Evolutionary conservation across 2,113 vertebrate species (phyloP).

Genomic region (Mesitornis unicolor): DNA sequence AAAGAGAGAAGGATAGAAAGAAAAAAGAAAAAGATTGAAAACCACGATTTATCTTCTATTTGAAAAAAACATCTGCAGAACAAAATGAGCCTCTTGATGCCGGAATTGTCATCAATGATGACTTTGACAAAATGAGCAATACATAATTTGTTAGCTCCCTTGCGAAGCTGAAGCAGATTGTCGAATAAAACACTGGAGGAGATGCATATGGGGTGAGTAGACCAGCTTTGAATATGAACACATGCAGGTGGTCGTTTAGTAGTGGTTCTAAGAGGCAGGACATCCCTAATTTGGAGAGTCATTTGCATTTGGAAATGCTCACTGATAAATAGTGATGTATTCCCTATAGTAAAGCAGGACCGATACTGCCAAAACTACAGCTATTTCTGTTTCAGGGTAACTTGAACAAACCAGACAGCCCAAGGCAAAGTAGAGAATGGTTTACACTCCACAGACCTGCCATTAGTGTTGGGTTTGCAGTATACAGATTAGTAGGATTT

Average conservation of each 20-base stretch:
- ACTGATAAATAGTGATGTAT: constrained; percentile 67
- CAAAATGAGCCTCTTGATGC: constrained; percentile 82
- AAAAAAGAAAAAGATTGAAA: background rate
- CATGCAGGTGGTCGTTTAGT: constrained; percentile 75
- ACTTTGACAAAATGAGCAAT: constrained; percentile 84
- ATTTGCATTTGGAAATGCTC: constrained; percentile 77
- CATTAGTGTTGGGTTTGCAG: constrained; percentile 54
- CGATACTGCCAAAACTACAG: constrained; percentile 63
- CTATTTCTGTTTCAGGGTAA: constrained; percentile 72
- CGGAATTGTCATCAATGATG: constrained; percentile 84
- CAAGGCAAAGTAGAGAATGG: constrained; percentile 62
- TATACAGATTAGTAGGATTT: constrained; percentile 66
- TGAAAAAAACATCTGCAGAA: constrained; percentile 81
- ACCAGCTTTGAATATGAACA: constrained; percentile 72
- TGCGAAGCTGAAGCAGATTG: constrained; percentile 79
- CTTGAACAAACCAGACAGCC: constrained; percentile 69
- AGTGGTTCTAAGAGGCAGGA: constrained; percentile 74
- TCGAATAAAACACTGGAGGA: constrained; percentile 80
- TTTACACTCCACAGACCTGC: constrained; percentile 64
- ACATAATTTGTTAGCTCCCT: constrained; percentile 81
- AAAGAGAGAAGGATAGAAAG: too few relatives aligned
- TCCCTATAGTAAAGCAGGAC: constrained; percentile 67
- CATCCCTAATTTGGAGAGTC: constrained; percentile 77
- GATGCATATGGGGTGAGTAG: constrained; percentile 77
- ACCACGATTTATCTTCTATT: constrained; percentile 74